Percentiles rank a stretch among this genome's conserved stretches.
Evolutionary conservation across 2,888 invertebrate genomes (phyloP).

Genomic region (Xestobium rufovillosum): DNA sequence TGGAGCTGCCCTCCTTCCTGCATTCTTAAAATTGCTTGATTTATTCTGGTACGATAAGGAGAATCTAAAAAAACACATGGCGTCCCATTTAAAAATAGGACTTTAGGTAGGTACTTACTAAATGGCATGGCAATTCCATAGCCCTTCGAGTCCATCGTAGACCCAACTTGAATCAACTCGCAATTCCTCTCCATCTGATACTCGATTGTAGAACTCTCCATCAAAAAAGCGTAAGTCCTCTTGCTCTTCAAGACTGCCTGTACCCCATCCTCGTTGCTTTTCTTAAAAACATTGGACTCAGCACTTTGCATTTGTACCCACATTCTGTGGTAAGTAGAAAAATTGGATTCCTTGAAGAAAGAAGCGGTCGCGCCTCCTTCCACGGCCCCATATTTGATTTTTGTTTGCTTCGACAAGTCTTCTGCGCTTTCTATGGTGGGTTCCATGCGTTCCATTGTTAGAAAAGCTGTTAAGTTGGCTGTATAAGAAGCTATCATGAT

Average conservation of each 20-base stretch:
- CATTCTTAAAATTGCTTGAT: conserved; percentile 79
- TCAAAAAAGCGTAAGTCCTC: conserved; percentile 83
- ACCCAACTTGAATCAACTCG: conserved; percentile 74
- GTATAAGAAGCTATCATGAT: conserved; percentile 92
- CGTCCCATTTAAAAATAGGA: not conserved
- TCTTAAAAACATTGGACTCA: conserved; percentile 74
- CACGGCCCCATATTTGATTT: conserved; percentile 94
- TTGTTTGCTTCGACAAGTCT: conserved; percentile 87
- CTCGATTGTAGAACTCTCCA: conserved; percentile 94
- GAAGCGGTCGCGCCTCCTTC: conserved; percentile 79
- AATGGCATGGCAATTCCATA: conserved; percentile 90
- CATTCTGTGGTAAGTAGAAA: conserved; percentile 84
- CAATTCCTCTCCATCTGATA: conserved; percentile 83
- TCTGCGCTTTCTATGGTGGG: conserved; percentile 86
- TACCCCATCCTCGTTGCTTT: conserved; percentile 78
- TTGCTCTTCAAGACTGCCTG: conserved; percentile 73
- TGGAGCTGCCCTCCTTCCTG: conserved; percentile 82
- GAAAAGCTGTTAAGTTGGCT: conserved; percentile 88
- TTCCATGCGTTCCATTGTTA: conserved; percentile 84
- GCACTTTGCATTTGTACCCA: conserved; percentile 86
- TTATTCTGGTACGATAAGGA: conserved; percentile 70
- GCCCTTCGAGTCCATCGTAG: conserved; percentile 80
- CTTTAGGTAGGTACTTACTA: conserved; percentile 67
- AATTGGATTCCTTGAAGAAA: conserved; percentile 87
- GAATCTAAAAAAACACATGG: conserved; percentile 50